Evolutionary conservation across 2,113 vertebrate genomes (phyloP), one percentile per base, ranked within the genome.

Genomic region (Pagrus major): DNA sequence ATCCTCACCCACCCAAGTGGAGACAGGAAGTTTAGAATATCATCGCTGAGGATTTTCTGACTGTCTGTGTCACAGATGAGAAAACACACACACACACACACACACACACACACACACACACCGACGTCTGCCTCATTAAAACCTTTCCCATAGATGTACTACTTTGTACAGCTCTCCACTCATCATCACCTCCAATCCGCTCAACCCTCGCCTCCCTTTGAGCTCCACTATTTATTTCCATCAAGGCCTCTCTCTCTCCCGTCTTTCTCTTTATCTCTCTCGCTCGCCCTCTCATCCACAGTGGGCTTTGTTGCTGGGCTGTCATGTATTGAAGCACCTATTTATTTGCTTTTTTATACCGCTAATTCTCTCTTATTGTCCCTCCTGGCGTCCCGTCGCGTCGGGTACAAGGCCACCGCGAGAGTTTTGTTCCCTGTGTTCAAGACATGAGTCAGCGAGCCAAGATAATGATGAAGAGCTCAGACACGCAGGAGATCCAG

Each of bases 341-440:
- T 97, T 98, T 98, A 98, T 97, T 99, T 98, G 96, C 96, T 96
- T 96, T 96, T 47, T 97, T 96, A 97, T 95, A 95, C 95, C 80
- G 89, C 95, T 96, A 96, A 97, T 96, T 96, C 96, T 96, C 95
- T 93, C 93, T 95, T 95, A 95, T 97, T 91, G 85, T 92, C 83
- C 78, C 94, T 95, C 92, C 86, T 75, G 93, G 94, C 93, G 92
- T 94, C 96, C 95, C 94, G 92, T 93, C 90, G 95, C 90, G 95
- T 93, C 83, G 80, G 91, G 95, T 96, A 96, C 95, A 96, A 95
- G 95, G 95, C 92, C 93, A 93, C 93, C 91, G 84, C 95, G 73
- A 95, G 75, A 79, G 80, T 83, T 88, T 86, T 86, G 94, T 89
- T 70, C 76, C 23, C 68, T 35, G 91, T 92, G 95, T 92, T 90